These are phyloP conservation scores for Noctua comes DNA, from an alignment of 2,888 invertebrate species.

Conservation along the genomic window DNA sequence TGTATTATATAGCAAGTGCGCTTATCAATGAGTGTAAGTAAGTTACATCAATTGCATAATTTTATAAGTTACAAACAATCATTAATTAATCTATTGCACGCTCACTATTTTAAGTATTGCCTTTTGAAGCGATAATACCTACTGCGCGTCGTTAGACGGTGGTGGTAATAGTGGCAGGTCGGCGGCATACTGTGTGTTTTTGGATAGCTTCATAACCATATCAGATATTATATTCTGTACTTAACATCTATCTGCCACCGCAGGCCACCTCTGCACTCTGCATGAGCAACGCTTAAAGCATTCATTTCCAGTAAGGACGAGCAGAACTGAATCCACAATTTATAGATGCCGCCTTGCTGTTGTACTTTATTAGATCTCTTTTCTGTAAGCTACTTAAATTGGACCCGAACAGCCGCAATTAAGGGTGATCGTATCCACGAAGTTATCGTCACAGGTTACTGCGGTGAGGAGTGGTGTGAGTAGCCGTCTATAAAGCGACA, in stretches of 20 bases:
- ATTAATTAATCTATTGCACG: constrained; percentile 37
- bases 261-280: not conserved
- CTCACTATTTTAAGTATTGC: not conserved
- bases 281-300: not conserved
- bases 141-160: not conserved
- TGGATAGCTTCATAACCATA: not conserved
- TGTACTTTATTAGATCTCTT: not conserved
- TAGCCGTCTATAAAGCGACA: not conserved
- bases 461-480: not conserved
- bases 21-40: constrained; percentile 57
- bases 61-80: constrained; percentile 5
- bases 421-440: not conserved
- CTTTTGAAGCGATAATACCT: not conserved
- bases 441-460: not conserved
- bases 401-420: not conserved
- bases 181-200: not conserved
- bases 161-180: not conserved
- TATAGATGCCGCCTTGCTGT: not conserved
- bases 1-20: constrained; percentile 54
- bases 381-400: not conserved
- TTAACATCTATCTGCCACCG: not conserved
- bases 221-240: not conserved
- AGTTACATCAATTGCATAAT: constrained; percentile 50
- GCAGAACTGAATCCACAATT: not conserved
- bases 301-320: not conserved